These are phyloP conservation scores for Typhlichthys eigenmanni DNA, from an alignment of 2,797 vertebrate genomes.

Conservation along the genomic window DNA sequence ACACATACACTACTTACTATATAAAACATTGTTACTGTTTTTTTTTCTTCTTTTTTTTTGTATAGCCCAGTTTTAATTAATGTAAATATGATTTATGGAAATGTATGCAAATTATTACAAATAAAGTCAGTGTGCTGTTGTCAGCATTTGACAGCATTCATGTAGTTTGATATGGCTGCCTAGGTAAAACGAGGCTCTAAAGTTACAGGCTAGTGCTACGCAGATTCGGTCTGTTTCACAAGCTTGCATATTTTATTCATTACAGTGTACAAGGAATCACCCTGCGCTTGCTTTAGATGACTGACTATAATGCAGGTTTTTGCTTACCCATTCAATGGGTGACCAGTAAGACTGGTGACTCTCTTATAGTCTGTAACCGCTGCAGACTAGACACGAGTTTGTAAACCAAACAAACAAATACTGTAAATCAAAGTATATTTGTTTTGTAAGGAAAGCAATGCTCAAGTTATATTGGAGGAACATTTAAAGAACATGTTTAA, in stretches of 20 bases:
- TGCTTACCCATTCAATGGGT: neutral
- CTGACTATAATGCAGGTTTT: neutral
- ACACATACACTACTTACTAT: too few relatives aligned
- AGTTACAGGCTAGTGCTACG: slow-evolving; percentile 35
- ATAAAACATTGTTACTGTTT: too few relatives aligned
- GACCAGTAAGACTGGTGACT: neutral
- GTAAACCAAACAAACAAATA: too few relatives aligned
- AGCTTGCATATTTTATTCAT: slow-evolving; percentile 51
- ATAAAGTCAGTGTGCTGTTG: neutral
- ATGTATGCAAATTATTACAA: neutral
- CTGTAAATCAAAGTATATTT: too few relatives aligned
- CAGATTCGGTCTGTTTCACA: slow-evolving; percentile 18
- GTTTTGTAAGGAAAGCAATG: too few relatives aligned
- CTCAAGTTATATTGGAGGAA: too few relatives aligned
- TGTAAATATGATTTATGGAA: neutral
- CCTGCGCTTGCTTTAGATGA: neutral
- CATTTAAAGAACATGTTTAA: too few relatives aligned
- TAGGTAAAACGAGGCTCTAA: slow-evolving; percentile 30
- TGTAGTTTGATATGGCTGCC: slow-evolving; percentile 23
- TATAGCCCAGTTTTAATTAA: too few relatives aligned
- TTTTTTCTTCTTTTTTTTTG: too few relatives aligned
- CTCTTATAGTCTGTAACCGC: neutral
- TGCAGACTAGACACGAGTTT: too few relatives aligned
- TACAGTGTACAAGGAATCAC: slow-evolving; percentile 2
- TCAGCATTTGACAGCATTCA: neutral